Evolutionary conservation across 2,888 invertebrate species (phyloP), one percentile per base, ranked within the genome.

Genomic region (Elysia crispata): DNA sequence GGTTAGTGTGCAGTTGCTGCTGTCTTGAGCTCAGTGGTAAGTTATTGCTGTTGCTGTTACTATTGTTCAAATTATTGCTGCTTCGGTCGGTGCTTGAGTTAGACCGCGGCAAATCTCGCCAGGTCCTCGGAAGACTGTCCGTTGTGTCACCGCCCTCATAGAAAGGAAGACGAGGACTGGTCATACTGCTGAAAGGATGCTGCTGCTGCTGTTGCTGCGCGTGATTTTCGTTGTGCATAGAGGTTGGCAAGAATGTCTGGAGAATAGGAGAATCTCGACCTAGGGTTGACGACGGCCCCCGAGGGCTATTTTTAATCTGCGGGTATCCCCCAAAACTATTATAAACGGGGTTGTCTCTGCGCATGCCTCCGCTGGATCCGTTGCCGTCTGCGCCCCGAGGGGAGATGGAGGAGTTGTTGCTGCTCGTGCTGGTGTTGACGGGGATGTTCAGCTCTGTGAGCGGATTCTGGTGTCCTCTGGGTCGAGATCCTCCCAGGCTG

Each of bases 191-290:
- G 60, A 60, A 25, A 5, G 60, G n/a, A 23, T 3, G 25, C 15
- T 60, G 60, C 60, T 23, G 60, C 13, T 54, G 54, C 18, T 18
- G 54, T n/a, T n/a, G n/a, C n/a, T n/a, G n/a, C n/a, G n/a, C n/a
- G n/a, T n/a, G n/a, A n/a, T n/a, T n/a, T n/a, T n/a, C n/a, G n/a
- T n/a, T n/a, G n/a, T n/a, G n/a, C 41, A 41, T 41, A 41, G 41
- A 41, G 11, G 5, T 41, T 3, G 41, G 41, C 41, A 41, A n/a
- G 23, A 79, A 79, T 0, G 79, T 79, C 50, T 41, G 33, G 28
- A 79, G 74, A 23, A 54, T 50, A 18, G 79, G 79, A n/a, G 79
- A 79, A 57, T 79, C 79, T 28, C 79, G 64, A 3, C 33, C 54
- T 15, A 30, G 23, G 0, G 50, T 23, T 11, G 49, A 70, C n/a